A percentile compares a stretch with the other conserved stretches of the same genome.
Conservation (phyloP, 2,113 vertebrate species). For the Corynorhinus townsendii region DNA sequence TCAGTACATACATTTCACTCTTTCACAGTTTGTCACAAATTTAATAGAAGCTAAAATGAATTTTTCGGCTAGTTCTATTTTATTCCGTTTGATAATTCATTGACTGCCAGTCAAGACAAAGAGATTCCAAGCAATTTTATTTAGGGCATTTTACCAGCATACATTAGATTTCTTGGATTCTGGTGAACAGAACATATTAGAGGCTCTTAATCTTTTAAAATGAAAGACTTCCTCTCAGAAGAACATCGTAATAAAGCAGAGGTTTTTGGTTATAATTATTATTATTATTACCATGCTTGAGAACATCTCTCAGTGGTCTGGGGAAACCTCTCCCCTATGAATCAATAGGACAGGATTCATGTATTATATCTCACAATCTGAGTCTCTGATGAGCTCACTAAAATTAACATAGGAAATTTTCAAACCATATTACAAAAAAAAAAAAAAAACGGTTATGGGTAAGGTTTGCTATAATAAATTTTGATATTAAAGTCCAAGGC, state of each 20-base stretch:
- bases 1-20: background rate
- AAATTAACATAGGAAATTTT: background rate
- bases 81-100: background rate
- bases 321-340: background rate
- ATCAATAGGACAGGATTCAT: background rate
- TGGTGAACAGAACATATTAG: background rate
- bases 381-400: background rate
- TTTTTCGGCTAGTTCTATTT: background rate
- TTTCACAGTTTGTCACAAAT: background rate
- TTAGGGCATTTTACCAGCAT: background rate
- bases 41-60: conserved; percentile 18
- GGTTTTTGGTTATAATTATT: background rate
- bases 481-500: background rate
- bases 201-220: conserved; percentile 4
- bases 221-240: background rate
- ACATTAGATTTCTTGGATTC: background rate
- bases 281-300: no score
- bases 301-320: background rate
- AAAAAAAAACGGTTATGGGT: background rate
- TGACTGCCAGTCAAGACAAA: background rate
- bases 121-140: conserved; percentile 10
- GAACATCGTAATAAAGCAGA: background rate
- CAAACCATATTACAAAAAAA: background rate
- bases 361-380: background rate
- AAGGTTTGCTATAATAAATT: background rate